Base-by-base conservation (phyloP, 1,140 invertebrate genomes). In the Pemphigus obesinymphae region DNA sequence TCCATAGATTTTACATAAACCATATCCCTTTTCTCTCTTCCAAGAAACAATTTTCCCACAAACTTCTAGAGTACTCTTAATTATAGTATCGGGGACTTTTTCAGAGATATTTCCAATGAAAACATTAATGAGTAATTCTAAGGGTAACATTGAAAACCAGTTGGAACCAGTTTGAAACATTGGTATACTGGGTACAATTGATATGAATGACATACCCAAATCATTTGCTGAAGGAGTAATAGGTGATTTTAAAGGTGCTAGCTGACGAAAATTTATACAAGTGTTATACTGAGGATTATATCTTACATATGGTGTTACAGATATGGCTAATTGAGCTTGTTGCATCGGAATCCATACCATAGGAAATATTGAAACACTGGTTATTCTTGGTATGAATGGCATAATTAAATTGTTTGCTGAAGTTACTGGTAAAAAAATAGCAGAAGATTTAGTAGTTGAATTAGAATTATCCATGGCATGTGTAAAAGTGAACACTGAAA, bases 71-170 rank as follows among this genome's bases (percentile, higher is more conserved):
- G 99, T 94, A 85, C 96, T 94, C 84, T 96, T 90, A 13, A 99
- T 94, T 93, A 99, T 96, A 13, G 93, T 90, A 87, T 99, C 97
- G 0, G 96, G 96, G 61, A 96, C 97, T 85, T 93, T 91, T 84
- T 98, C 96, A 85, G 95, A 96, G 82, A 99, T 99, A 88, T 99
- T 99, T 31, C 98, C 97, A 66, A 99, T 95, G 89, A 99, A 99
- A 0, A 99, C 97, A 23, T 97, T 99, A 20, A n/a, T n/a, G n/a
- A n/a, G n/a, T n/a, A n/a, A n/a, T n/a, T n/a, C n/a, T n/a, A n/a
- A n/a, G n/a, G n/a, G n/a, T n/a, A n/a, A n/a, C n/a, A n/a, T n/a
- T n/a, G n/a, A n/a, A n/a, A n/a, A n/a, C n/a, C n/a, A n/a, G n/a
- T n/a, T n/a, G n/a, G n/a, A n/a, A n/a, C n/a, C n/a, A n/a, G n/a